Conservation (phyloP, 1,140 invertebrate species). For the Mya arenaria region DNA sequence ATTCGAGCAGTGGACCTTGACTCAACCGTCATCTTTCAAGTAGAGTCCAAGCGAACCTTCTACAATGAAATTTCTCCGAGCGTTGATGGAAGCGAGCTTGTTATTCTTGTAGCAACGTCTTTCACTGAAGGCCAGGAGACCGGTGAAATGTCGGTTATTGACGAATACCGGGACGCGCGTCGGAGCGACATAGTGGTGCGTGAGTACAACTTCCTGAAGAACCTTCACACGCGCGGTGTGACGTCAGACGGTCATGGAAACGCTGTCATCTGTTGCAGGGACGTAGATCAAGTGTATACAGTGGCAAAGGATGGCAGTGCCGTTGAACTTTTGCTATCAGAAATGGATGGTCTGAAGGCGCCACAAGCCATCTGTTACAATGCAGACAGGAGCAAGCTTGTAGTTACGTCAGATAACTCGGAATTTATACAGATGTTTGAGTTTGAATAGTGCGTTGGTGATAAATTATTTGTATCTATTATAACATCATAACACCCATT, state of each 20-base stretch:
- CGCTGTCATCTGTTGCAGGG: slow-evolving; percentile 36
- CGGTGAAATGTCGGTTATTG: not conserved
- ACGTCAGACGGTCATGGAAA: slow-evolving; percentile 15
- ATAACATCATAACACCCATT: no score
- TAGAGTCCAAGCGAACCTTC: slow-evolving; percentile 42
- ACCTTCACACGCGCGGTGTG: slow-evolving; percentile 33
- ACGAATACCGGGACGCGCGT: slow-evolving; percentile 10
- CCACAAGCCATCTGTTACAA: slow-evolving; percentile 48
- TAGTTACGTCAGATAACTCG: slow-evolving; percentile 45
- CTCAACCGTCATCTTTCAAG: slow-evolving; percentile 29
- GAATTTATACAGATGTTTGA: slow-evolving; percentile 52
- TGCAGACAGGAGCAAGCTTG: slow-evolving; percentile 13
- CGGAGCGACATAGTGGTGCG: not conserved
- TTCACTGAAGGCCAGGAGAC: slow-evolving; percentile 19
- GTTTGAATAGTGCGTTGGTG: not conserved
- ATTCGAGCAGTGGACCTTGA: slow-evolving; percentile 44
- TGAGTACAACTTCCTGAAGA: slow-evolving; percentile 42
- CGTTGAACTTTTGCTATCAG: slow-evolving; percentile 32
- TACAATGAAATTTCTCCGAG: not conserved
- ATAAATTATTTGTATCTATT: not conserved
- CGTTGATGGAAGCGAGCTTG: not conserved
- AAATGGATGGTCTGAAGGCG: slow-evolving; percentile 26
- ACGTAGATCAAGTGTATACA: slow-evolving; percentile 48
- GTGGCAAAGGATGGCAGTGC: slow-evolving; percentile 28
- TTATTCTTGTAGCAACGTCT: not conserved